A percentile compares a stretch with the other conserved stretches of the same genome.
These are phyloP conservation scores for Thecocarcelia acutangulata DNA, from an alignment of 2,888 invertebrate genomes.

Conservation along the genomic window DNA sequence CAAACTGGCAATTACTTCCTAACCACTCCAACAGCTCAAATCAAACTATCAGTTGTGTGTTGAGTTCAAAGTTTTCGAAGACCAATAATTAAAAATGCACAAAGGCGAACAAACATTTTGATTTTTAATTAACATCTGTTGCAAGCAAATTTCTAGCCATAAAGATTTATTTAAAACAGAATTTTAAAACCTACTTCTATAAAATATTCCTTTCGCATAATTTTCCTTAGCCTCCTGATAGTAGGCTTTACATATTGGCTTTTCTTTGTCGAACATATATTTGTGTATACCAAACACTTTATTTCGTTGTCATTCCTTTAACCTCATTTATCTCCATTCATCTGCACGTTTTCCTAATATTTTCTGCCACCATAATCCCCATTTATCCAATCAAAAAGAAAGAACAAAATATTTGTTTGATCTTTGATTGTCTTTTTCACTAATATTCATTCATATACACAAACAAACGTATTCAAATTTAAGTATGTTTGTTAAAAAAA, in stretches of 20 bases:
- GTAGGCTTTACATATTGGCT: constrained; percentile 38
- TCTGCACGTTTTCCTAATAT: constrained; percentile 67
- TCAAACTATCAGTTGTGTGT: background rate
- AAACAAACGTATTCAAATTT: constrained; percentile 19
- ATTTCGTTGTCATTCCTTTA: background rate
- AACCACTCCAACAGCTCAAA: background rate
- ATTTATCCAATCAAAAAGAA: constrained; percentile 63
- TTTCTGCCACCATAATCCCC: constrained; percentile 59
- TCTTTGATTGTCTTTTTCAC: constrained; percentile 79
- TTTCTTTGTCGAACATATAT: background rate
- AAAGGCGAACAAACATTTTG: constrained; percentile 43
- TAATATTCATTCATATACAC: constrained; percentile 75
- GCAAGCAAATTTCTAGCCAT: background rate
- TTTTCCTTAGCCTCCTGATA: constrained; percentile 7
- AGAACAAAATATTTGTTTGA: constrained; percentile 70
- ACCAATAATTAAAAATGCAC: constrained; percentile 65
- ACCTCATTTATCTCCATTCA: constrained; percentile 52
- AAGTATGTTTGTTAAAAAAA: background rate
- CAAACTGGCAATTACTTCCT: constrained; percentile 55
- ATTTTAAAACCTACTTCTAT: no score
- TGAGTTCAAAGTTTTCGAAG: constrained; percentile 43
- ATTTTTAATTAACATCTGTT: constrained; percentile 61
- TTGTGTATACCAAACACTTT: background rate
- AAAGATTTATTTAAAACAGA: background rate
- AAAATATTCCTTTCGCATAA: background rate